Percentiles rank a stretch among this genome's conserved stretches.
These are phyloP conservation scores for Lipophrys pholis DNA, from an alignment of 2,113 vertebrate species.

Conservation along the genomic window DNA sequence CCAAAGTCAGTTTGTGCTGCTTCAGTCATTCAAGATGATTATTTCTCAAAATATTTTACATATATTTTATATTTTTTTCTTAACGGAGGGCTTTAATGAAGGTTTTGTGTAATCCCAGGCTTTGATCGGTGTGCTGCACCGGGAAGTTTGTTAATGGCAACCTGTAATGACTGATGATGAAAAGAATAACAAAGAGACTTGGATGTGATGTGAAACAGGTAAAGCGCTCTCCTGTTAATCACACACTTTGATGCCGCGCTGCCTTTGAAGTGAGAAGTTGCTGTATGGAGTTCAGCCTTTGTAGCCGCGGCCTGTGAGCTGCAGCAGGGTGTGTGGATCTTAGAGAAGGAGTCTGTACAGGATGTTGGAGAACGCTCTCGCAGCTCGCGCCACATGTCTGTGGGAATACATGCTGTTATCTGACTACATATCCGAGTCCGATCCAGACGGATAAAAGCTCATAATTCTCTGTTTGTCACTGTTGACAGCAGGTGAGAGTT, in stretches of 20 bases:
- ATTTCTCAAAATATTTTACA: neutral
- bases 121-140: slow-evolving; percentile 37
- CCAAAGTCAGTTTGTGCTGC: neutral
- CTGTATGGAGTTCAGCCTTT: slow-evolving; percentile 2
- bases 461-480: slow-evolving; percentile 60
- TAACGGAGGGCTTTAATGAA: neutral
- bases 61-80: neutral
- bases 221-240: slow-evolving; percentile 28
- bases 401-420: slow-evolving; percentile 66
- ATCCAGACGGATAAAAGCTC: slow-evolving; percentile 63
- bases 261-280: slow-evolving; percentile 33
- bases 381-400: slow-evolving; percentile 34
- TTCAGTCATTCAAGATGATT: neutral
- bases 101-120: neutral
- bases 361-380: slow-evolving; percentile 19
- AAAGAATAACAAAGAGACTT: slow-evolving; percentile 26
- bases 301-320: neutral
- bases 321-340: neutral
- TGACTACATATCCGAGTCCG: slow-evolving; percentile 43
- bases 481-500: slow-evolving; percentile 27
- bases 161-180: slow-evolving; percentile 36
- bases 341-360: neutral
- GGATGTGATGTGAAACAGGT: slow-evolving; percentile 20
- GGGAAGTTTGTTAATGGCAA: slow-evolving; percentile 16
- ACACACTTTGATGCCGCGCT: slow-evolving; percentile 43